Evolutionary conservation across 2,888 invertebrate genomes (phyloP).

Genomic region (Agrochola macilenta): DNA sequence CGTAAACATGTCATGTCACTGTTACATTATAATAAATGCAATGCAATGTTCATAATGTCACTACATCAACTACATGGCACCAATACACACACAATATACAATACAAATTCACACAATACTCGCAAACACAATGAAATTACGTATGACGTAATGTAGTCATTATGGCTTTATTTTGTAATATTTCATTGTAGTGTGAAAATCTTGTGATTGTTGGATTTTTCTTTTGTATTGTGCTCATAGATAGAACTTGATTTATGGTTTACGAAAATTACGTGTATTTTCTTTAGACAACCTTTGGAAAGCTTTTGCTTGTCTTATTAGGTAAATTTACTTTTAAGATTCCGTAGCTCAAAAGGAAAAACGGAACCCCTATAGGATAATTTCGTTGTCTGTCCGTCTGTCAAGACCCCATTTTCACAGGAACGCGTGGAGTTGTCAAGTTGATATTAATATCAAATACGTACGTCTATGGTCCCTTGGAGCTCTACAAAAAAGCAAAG

Average conservation of each 20-base stretch:
- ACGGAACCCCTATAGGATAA: too few species aligned
- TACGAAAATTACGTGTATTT: not conserved
- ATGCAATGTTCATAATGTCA: constrained; percentile 6
- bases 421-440: too few species aligned
- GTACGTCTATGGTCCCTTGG: too few species aligned
- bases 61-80: constrained; percentile 3
- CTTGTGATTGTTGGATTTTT: constrained; percentile 30
- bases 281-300: too few species aligned
- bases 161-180: constrained; percentile 45
- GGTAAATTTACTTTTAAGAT: too few species aligned
- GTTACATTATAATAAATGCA: constrained; percentile 11
- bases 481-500: too few species aligned
- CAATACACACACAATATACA: not conserved
- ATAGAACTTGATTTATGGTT: constrained; percentile 23
- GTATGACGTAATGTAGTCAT: constrained; percentile 28
- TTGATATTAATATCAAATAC: too few species aligned
- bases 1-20: constrained; percentile 28
- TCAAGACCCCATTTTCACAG: too few species aligned
- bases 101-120: constrained; percentile 42
- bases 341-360: too few species aligned
- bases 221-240: constrained; percentile 11
- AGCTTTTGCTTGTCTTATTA: too few species aligned
- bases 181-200: constrained; percentile 48
- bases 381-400: too few species aligned
- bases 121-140: constrained; percentile 48